These are phyloP conservation scores for Rhinolophus sinicus DNA, from an alignment of 2,113 vertebrate genomes.

Conservation along the genomic window DNA sequence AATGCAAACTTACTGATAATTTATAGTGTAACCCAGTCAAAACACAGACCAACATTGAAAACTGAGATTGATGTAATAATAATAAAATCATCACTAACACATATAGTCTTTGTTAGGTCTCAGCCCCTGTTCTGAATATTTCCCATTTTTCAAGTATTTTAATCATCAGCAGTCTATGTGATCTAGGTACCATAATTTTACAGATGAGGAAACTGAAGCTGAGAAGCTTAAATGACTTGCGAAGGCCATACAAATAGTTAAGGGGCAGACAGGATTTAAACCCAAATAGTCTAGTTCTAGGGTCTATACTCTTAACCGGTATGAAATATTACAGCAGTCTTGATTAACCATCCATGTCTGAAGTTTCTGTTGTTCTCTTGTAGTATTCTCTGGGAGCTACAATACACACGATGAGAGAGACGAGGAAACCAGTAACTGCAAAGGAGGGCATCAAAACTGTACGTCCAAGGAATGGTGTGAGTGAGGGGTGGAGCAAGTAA, in stretches of 20 bases:
- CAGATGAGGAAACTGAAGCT: background rate
- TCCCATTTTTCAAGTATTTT: background rate
- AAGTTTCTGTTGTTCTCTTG: background rate
- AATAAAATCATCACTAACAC: background rate
- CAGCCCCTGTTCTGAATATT: background rate
- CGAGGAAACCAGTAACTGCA: background rate
- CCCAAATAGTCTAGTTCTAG: background rate
- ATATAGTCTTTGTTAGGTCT: background rate
- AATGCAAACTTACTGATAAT: background rate
- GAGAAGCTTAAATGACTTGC: background rate
- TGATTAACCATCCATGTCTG: background rate
- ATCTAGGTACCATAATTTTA: background rate
- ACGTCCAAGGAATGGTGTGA: background rate
- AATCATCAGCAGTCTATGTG: background rate
- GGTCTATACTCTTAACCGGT: background rate
- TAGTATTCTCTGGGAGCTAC: background rate
- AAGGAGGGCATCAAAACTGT: background rate
- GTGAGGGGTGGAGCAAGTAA: accelerated
- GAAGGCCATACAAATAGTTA: background rate
- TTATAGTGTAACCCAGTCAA: background rate
- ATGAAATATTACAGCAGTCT: background rate
- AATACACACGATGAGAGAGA: background rate
- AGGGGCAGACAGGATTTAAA: background rate
- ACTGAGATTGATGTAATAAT: background rate
- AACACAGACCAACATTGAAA: background rate